Base-by-base conservation (phyloP, 2,113 vertebrate genomes). In the Suricata suricatta region DNA sequence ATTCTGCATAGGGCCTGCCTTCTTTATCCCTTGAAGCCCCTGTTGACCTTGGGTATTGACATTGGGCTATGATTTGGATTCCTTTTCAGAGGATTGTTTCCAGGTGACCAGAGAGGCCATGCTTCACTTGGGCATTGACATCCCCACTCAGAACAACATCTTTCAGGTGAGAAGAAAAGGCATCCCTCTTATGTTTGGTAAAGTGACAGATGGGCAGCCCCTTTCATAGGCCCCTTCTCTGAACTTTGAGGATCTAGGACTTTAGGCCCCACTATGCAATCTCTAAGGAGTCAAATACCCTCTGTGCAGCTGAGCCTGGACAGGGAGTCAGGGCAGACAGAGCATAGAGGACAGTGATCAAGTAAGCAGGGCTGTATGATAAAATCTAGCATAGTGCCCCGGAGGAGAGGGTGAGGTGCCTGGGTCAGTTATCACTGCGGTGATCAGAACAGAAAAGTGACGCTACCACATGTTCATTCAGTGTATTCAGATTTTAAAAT, bases 91-190 rank as follows among this genome's bases (percentile, higher is more conserved):
- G 98, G 99, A 99, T 97, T 98, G 98, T 98, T 99, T 99, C 88
- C 94, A 99, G 52, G 99, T 99, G 97, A 99, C 99, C 50, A 98
- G 99, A 69, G 98, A 99, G 95, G 99, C 99, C 17, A 99, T 99
- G 99, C 98, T 98, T 88, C 99, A 99, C 98, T 98, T 99, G 98
- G 99, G 99, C 95, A 99, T 99, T 57, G 88, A 98, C 69, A 57
- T n/a, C 15, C 97, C 98, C 54, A 98, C 97, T 5, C 99, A 99
- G 98, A 98, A 97, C 97, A 99, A 99, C 60, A 98, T 99, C 98
- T 99, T 99, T 98, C 99, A 98, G 99, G 99, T 99, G 98, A 99
- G 98, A 91, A 71, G 44, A 63, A 69, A 96, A 94, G 23, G 13
- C 54, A 13, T 7, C 44, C 63, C 66, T 8, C 64, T 77, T 50